Evolutionary conservation across 37 sponge, comb jelly and placozoan genomes (phyloP).

Genomic region (Lycopodina hypogea): DNA sequence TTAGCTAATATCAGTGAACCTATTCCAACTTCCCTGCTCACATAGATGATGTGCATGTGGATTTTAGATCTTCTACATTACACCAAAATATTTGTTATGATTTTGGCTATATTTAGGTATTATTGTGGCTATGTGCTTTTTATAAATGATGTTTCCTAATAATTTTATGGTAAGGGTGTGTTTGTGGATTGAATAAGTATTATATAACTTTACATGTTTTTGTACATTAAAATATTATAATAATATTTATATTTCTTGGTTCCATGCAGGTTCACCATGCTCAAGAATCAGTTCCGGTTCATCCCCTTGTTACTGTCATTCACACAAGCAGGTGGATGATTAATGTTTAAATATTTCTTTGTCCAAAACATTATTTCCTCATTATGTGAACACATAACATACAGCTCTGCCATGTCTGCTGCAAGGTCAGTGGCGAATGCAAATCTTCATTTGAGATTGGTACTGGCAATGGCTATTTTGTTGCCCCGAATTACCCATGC

Average conservation of each 20-base stretch:
- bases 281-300: not conserved
- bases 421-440: slow-evolving; percentile 47
- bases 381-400: not conserved
- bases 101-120: too few relatives aligned
- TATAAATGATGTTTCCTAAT: too few relatives aligned
- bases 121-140: too few relatives aligned
- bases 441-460: slow-evolving; percentile 13
- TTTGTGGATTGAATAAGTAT: too few relatives aligned
- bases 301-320: slow-evolving; percentile 18
- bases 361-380: not conserved
- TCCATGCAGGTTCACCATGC: slow-evolving; percentile 37
- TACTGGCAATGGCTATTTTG: slow-evolving; percentile 5
- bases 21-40: too few relatives aligned
- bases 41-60: too few relatives aligned
- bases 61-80: too few relatives aligned
- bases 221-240: too few relatives aligned
- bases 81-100: too few relatives aligned
- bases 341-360: not conserved
- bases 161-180: too few relatives aligned
- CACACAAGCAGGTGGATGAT: slow-evolving; percentile 17
- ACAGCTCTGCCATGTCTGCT: slow-evolving; percentile 59
- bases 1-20: too few relatives aligned
- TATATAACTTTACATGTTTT: too few relatives aligned
- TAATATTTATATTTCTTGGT: not conserved
- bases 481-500: slow-evolving; percentile 42